Evolutionary conservation across 2,888 invertebrate genomes (phyloP).

Genomic region (Lycophotia porphyrea): DNA sequence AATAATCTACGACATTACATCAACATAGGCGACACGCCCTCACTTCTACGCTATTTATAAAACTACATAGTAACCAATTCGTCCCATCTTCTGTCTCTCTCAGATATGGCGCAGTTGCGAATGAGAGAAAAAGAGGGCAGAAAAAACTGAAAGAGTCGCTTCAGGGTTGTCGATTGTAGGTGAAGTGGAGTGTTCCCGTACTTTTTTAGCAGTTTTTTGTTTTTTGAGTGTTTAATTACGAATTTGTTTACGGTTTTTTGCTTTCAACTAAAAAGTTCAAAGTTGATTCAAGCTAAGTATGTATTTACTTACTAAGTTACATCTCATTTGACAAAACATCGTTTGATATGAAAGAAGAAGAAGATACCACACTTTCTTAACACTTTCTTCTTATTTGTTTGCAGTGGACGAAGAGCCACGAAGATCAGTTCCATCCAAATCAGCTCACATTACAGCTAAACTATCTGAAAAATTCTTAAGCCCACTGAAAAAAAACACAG

Average conservation of each 20-base stretch:
- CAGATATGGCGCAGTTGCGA: slow-evolving; percentile 35
- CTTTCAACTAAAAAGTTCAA: not conserved
- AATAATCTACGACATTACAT: slow-evolving; percentile 51
- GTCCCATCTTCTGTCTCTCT: slow-evolving; percentile 46
- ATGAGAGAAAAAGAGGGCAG: slow-evolving; percentile 55
- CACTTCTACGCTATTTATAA: slow-evolving; percentile 43
- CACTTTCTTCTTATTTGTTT: not conserved
- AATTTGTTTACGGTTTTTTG: slow-evolving; percentile 7
- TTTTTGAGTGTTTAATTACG: not conserved
- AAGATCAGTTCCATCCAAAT: not conserved
- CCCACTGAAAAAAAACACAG: not conserved
- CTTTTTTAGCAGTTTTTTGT: slow-evolving; percentile 28
- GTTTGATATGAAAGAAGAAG: not conserved
- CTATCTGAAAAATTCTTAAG: not conserved
- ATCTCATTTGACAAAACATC: not conserved
- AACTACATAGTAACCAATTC: slow-evolving; percentile 34
- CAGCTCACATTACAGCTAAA: not conserved
- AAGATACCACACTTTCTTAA: too few species aligned
- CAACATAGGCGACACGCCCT: slow-evolving; percentile 65
- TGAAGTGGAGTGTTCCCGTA: slow-evolving; percentile 39
- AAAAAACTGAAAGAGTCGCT: slow-evolving; percentile 42
- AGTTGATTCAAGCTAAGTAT: not conserved
- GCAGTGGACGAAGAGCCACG: not conserved
- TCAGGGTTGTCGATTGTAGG: slow-evolving; percentile 56
- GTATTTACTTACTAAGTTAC: not conserved